phyloP scores from a whole-genome alignment of 2,888 invertebrate genomes.

The Eudasyphora cyanicolor region DNA sequence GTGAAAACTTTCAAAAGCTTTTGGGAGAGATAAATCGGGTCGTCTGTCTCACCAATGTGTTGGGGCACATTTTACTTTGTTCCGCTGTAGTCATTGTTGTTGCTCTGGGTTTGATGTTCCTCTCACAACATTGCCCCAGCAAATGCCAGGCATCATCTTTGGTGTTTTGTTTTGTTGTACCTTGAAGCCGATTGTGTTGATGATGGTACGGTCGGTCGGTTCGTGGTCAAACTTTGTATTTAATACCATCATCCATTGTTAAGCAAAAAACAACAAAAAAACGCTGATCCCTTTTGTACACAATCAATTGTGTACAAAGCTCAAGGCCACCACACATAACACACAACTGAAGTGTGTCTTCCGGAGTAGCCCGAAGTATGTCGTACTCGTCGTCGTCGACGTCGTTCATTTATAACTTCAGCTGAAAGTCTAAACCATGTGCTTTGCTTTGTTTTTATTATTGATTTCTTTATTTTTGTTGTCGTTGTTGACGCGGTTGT shows the following conservation, averaged over 20 bases:
- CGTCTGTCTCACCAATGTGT: neutral
- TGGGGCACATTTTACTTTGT: neutral
- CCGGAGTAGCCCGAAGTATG: neutral
- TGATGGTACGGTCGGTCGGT: neutral
- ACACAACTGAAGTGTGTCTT: conserved; percentile 11
- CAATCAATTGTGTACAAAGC: conserved; percentile 56
- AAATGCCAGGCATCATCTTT: neutral
- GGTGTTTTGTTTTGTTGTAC: neutral
- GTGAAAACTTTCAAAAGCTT: conserved; percentile 13
- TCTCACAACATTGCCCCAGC: neutral
- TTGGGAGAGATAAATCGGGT: neutral
- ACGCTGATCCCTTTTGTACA: neutral
- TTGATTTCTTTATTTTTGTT: conserved; percentile 1
- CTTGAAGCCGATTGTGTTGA: neutral
- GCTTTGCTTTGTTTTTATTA: conserved; percentile 6
- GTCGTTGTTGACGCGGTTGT: neutral
- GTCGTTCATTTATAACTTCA: neutral
- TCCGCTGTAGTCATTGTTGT: conserved; percentile 14
- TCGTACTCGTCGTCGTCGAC: neutral
- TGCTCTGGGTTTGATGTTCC: neutral
- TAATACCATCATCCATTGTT: too few species aligned
- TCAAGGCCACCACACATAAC: conserved; percentile 65
- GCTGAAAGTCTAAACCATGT: neutral
- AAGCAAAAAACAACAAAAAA: too few species aligned
- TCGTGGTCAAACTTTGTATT: conserved; percentile 11